phyloP scores from a whole-genome alignment of 2,888 invertebrate genomes.

The Drosophila anomalata region DNA sequence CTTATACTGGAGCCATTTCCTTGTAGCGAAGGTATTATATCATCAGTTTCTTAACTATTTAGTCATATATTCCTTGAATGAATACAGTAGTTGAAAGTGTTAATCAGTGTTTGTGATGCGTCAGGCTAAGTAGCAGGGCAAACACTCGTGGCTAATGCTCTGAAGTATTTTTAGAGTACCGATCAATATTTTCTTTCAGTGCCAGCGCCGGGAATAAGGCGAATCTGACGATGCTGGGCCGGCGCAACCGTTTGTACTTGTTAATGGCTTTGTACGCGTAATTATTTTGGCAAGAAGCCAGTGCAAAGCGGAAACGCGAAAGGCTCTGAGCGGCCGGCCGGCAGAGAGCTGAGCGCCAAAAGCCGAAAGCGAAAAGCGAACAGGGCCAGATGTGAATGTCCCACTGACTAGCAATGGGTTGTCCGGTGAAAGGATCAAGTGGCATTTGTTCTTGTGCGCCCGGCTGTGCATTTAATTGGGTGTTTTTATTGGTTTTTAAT shows the following conservation, averaged over 20 bases:
- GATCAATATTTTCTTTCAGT: conserved; percentile 2
- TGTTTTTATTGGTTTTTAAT: conserved; percentile 79
- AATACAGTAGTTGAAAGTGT: conserved; percentile 1
- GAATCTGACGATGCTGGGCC: conserved; percentile 33
- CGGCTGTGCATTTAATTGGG: conserved; percentile 75
- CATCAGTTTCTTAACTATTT: neutral
- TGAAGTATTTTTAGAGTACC: neutral
- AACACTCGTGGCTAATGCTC: neutral
- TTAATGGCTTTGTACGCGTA: conserved; percentile 78
- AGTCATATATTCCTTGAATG: conserved; percentile 1
- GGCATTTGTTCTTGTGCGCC: conserved; percentile 71
- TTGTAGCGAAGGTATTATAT: neutral
- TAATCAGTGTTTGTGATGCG: conserved; percentile 3
- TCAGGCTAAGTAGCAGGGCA: neutral
- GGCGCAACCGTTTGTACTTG: conserved; percentile 78
- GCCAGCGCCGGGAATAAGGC: conserved; percentile 21
- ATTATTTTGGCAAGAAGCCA: conserved; percentile 77
- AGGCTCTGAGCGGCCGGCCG: conserved; percentile 6
- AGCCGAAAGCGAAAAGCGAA: conserved; percentile 10
- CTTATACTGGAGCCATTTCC: neutral
- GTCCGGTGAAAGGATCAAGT: conserved; percentile 75
- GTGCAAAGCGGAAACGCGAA: conserved; percentile 47
- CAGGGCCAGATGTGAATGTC: conserved; percentile 36
- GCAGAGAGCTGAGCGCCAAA: conserved; percentile 4
- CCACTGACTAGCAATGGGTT: conserved; percentile 27